These are phyloP conservation scores for Drosophila pegasa DNA, from an alignment of 2,888 invertebrate genomes.

Conservation along the genomic window DNA sequence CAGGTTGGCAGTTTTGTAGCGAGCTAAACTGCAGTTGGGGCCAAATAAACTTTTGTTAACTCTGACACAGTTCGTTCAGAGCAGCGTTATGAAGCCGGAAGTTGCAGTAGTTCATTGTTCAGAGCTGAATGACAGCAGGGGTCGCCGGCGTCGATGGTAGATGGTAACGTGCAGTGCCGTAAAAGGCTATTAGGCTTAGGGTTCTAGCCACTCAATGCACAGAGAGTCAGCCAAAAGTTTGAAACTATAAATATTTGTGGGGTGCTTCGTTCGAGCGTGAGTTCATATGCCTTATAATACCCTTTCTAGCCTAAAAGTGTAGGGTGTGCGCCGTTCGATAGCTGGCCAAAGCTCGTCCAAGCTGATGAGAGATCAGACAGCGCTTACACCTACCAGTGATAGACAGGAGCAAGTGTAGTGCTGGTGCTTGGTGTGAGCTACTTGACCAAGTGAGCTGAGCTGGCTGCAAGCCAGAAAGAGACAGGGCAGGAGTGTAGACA, in stretches of 20 bases:
- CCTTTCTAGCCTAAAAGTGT: neutral
- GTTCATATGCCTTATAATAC: neutral
- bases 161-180: neutral
- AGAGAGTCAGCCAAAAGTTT: neutral
- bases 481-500: neutral
- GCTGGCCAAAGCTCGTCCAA: conserved; percentile 52
- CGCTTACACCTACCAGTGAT: conserved; percentile 57
- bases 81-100: conserved; percentile 71
- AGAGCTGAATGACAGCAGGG: conserved; percentile 11
- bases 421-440: conserved; percentile 19
- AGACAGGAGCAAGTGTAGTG: conserved; percentile 45
- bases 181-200: neutral
- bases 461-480: conserved; percentile 16
- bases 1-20: conserved; percentile 20
- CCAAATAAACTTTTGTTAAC: conserved; percentile 54
- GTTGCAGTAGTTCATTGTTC: conserved; percentile 45
- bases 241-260: neutral
- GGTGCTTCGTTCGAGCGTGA: neutral
- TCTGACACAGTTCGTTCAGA: conserved; percentile 29
- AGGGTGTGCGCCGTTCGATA: conserved; percentile 42
- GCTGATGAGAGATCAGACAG: conserved; percentile 76
- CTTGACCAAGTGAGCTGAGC: conserved; percentile 27
- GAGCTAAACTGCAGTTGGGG: conserved; percentile 13
- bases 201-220: neutral
- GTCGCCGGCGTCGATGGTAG: neutral